Evolutionary conservation across 1,140 invertebrate genomes (phyloP), one percentile per base, ranked within the genome.

Genomic region (Wiebesia pumilae): DNA sequence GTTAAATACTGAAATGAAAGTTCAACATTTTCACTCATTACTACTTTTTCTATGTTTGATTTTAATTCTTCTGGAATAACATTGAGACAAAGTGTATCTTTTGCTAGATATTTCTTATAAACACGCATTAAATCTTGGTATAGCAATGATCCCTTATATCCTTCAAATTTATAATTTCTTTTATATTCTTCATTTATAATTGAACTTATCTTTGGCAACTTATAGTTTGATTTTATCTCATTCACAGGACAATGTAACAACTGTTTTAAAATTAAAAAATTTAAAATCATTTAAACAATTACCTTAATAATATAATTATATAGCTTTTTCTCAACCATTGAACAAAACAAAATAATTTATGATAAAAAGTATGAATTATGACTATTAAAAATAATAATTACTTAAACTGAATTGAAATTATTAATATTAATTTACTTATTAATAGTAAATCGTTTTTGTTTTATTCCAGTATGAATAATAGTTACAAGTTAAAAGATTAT

Each of bases 41-140:
- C 40, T 47, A 91, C 91, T 65, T 94, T 89, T 40, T 95, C 94
- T 84, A 95, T 94, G 67, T 94, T 91, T 6, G 88, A 78, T 73
- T 93, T 90, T 19, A 95, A 89, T 58, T 92, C 91, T 71, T 93
- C 92, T 0, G 94, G 91, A 54, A 95, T 90, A 33, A 91, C 89
- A 87, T 94, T 92, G 47, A 91, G 85, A 33, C 91, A 93, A 27
- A 91, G 90, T 85, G 90, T 91, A 90, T 94, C 93, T 27, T 92
- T 94, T 85, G 89, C 91, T 85, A 95, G 91, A 90, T 95, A 95
- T 88, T 94, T 95, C 87, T 94, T 94, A 88, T 95, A 94, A 86
- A 95, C 94, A 83, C 92, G 91, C 83, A 94, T 90, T 12, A 93
- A 94, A 91, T 95, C 95, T 71, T 94, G 92, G 33, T 89, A 91